Conservation (phyloP, 2,888 invertebrate genomes). For the Standfussiana lucernea region DNA sequence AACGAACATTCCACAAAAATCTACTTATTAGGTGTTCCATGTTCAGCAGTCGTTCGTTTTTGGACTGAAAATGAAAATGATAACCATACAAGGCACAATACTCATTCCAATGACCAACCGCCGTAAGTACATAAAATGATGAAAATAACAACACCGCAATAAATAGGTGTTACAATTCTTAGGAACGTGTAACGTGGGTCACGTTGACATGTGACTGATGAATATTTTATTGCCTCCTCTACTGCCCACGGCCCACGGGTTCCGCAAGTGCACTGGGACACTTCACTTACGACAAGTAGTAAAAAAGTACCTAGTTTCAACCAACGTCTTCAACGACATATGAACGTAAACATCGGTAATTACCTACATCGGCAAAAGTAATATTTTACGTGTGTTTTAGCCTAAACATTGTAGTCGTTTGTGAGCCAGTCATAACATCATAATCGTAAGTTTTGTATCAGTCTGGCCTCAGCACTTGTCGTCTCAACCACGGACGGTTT, state of each 20-base stretch:
- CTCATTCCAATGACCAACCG: constrained; percentile 20
- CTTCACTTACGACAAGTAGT: constrained; percentile 52
- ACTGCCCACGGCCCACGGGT: constrained; percentile 82
- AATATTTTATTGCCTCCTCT: constrained; percentile 86
- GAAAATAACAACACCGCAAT: constrained; percentile 67
- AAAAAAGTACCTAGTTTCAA: constrained; percentile 59
- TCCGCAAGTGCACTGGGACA: constrained; percentile 67
- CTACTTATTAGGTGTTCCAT: not conserved
- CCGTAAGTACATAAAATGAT: constrained; percentile 35
- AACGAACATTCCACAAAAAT: not conserved
- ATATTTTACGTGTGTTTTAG: constrained; percentile 43
- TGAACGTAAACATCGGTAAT: constrained; percentile 42
- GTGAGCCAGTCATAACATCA: constrained; percentile 68
- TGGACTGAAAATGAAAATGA: constrained; percentile 11
- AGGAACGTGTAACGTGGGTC: constrained; percentile 74
- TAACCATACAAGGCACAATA: constrained; percentile 7
- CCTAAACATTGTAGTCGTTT: constrained; percentile 51
- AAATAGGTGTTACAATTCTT: constrained; percentile 66
- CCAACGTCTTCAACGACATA: constrained; percentile 45
- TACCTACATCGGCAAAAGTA: constrained; percentile 31
- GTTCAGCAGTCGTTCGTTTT: not conserved
- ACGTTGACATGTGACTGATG: constrained; percentile 86
- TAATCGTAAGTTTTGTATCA: constrained; percentile 25
- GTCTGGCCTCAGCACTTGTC: constrained; percentile 9
- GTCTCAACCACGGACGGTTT: not conserved